Conservation (phyloP, 1,140 invertebrate genomes). For the Hyles vespertilio region DNA sequence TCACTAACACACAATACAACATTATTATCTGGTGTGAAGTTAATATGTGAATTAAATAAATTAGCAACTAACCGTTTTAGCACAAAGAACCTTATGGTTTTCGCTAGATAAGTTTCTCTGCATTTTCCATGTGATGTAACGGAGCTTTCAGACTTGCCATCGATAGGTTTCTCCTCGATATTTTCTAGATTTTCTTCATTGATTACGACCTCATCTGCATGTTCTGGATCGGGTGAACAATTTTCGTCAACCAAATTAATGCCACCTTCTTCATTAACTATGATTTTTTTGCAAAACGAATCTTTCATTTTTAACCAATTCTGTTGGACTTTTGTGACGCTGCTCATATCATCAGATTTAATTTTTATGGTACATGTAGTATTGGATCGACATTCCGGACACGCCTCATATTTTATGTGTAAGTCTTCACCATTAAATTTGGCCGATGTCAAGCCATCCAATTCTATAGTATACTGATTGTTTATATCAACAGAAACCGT, state of each 20-base stretch:
- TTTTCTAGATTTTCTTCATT: conserved; percentile 9
- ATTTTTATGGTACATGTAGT: conserved; percentile 49
- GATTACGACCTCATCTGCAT: conserved; percentile 11
- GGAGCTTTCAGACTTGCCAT: conserved; percentile 25
- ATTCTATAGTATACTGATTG: conserved; percentile 43
- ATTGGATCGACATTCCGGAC: conserved; percentile 39
- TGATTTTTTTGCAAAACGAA: conserved; percentile 49
- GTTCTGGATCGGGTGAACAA: conserved; percentile 18
- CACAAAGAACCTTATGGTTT: conserved; percentile 48
- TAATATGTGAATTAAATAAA: background rate
- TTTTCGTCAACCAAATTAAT: conserved; percentile 36
- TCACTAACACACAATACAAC: conserved; percentile 34
- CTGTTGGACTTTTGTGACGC: conserved; percentile 28
- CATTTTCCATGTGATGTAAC: conserved; percentile 37
- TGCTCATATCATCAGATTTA: conserved; percentile 34
- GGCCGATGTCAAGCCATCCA: conserved; percentile 44
- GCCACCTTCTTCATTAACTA: conserved; percentile 51
- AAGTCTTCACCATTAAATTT: conserved; percentile 48
- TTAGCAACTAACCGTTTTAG: conserved; percentile 38
- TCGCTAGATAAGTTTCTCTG: conserved; percentile 42
- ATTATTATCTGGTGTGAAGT: background rate
- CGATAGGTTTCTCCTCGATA: conserved; percentile 11
- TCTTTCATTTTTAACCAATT: conserved; percentile 57
- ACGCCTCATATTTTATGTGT: conserved; percentile 42
- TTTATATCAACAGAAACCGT: conserved; percentile 37